A percentile compares a stretch with the other conserved stretches of the same genome.
phyloP scores from a whole-genome alignment of 1,140 invertebrate genomes.

The Sycobia sp. region DNA sequence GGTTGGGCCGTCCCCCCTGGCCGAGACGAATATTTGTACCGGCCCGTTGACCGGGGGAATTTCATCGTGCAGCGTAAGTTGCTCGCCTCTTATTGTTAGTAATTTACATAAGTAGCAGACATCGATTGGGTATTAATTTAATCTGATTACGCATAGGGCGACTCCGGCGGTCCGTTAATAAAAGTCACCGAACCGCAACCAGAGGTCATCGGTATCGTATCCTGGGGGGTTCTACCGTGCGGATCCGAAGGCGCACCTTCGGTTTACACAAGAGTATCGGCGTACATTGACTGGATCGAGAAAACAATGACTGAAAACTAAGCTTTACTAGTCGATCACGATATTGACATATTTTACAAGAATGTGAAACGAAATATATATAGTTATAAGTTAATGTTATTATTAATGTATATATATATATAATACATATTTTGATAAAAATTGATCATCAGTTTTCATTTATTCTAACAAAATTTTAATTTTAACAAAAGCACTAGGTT shows the following conservation, averaged over 20 bases:
- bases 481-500: too few relatives aligned
- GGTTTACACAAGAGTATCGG: conserved; percentile 67
- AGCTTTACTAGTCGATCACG: too few relatives aligned
- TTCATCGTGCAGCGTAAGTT: conserved; percentile 65
- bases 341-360: too few relatives aligned
- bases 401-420: too few relatives aligned
- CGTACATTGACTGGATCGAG: conserved; percentile 60
- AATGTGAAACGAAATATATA: too few relatives aligned
- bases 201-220: conserved; percentile 68
- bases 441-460: too few relatives aligned
- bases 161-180: conserved; percentile 72
- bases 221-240: conserved; percentile 74
- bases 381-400: too few relatives aligned
- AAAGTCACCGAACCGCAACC: conserved; percentile 36
- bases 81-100: too few relatives aligned
- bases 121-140: neutral
- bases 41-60: conserved; percentile 64
- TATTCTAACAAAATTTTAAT: too few relatives aligned
- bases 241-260: conserved; percentile 56
- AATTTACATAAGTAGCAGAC: neutral
- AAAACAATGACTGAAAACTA: neutral
- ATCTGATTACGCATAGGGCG: conserved; percentile 57
- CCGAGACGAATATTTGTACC: conserved; percentile 66
- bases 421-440: too few relatives aligned
- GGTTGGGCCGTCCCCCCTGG: conserved; percentile 43